Conservation (phyloP, 1,140 invertebrate genomes). For the Panonychus citri region DNA sequence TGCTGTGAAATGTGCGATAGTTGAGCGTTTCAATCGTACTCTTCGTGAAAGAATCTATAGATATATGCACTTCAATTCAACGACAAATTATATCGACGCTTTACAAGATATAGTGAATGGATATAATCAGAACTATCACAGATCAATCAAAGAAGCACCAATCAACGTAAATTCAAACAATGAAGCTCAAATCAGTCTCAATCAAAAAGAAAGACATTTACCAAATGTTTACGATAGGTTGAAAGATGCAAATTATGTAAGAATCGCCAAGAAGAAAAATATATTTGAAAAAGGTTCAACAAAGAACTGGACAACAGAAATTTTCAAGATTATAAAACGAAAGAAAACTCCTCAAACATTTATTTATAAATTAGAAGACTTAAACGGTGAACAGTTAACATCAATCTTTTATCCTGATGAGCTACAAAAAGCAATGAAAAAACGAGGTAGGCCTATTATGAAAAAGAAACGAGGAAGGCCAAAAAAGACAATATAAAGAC, state of each 20-base stretch:
- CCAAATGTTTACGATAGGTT: too few relatives aligned
- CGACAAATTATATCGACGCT: neutral
- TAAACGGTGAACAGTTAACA: neutral
- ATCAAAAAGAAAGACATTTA: neutral
- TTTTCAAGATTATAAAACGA: neutral
- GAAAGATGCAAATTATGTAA: neutral
- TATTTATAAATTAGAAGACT: neutral
- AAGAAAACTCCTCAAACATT: neutral
- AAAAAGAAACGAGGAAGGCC: too few relatives aligned
- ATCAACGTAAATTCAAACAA: neutral
- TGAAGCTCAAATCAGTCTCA: neutral
- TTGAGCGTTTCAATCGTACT: conserved; percentile 26
- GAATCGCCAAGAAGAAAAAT: neutral
- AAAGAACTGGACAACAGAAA: neutral
- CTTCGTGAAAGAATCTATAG: conserved; percentile 14
- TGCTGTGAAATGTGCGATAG: conserved; percentile 23
- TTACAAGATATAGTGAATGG: neutral
- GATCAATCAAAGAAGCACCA: conserved; percentile 24
- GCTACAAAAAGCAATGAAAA: neutral
- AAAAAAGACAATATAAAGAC: too few relatives aligned
- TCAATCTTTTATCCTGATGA: neutral
- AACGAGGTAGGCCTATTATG: too few relatives aligned
- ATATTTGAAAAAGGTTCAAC: neutral
- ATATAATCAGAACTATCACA: conserved; percentile 25
- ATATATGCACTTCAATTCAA: neutral